Percentiles rank a stretch among this genome's conserved stretches.
These are phyloP conservation scores for Aplysia californica DNA, from an alignment of 1,140 invertebrate genomes.

Conservation along the genomic window DNA sequence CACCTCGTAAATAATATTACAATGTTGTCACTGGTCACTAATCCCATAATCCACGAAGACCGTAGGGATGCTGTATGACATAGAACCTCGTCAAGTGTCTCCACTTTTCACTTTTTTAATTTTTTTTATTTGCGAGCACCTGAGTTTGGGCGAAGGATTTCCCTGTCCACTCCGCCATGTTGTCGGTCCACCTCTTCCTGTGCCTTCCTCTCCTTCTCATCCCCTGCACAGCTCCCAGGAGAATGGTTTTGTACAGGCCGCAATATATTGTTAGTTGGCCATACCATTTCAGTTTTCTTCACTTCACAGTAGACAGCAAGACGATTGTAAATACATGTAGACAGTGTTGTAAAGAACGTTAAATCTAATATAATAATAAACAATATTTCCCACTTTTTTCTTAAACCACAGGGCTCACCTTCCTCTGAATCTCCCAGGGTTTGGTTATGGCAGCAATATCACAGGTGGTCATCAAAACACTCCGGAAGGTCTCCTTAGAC, in stretches of 20 bases:
- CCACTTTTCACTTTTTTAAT: too few species aligned
- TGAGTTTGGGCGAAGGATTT: too few species aligned
- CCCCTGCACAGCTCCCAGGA: background rate
- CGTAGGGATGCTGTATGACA: too few species aligned
- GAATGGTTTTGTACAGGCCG: background rate
- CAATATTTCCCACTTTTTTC: background rate
- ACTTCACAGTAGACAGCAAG: too few species aligned
- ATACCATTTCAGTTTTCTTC: too few species aligned
- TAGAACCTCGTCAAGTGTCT: too few species aligned
- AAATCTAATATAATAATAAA: background rate
- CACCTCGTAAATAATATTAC: too few species aligned
- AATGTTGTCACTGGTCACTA: too few species aligned
- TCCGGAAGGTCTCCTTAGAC: slow-evolving; percentile 52
- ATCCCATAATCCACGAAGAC: too few species aligned
- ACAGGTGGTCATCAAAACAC: slow-evolving; percentile 98
- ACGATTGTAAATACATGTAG: background rate
- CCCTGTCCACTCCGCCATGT: too few species aligned
- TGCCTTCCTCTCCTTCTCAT: too few species aligned
- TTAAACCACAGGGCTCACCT: slow-evolving; percentile 40
- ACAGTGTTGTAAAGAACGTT: background rate
- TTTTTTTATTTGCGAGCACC: background rate
- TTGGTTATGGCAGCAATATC: slow-evolving; percentile 97
- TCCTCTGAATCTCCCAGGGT: slow-evolving; percentile 95
- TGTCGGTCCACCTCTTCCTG: too few species aligned
- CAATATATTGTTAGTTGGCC: background rate